Conservation (phyloP, 2,113 vertebrate species). For the Osmerus eperlanus region DNA sequence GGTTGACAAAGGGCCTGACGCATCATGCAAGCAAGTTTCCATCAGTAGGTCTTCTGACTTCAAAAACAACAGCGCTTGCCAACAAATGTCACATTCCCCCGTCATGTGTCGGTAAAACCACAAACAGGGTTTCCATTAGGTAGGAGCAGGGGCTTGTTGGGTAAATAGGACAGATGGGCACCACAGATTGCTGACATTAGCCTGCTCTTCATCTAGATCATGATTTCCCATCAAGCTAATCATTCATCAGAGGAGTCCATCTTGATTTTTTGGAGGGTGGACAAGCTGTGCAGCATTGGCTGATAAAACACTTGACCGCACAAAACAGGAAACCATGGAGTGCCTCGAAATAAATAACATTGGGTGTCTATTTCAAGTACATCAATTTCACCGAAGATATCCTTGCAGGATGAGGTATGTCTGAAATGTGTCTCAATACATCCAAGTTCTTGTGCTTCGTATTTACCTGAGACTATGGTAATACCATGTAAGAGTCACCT, state of each 20-base stretch:
- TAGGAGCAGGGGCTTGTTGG: slow-evolving; percentile 39
- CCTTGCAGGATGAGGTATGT: background rate
- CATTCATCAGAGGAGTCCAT: slow-evolving; percentile 63
- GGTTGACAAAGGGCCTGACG: slow-evolving; percentile 24
- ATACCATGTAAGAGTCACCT: no score
- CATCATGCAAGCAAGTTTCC: slow-evolving; percentile 33
- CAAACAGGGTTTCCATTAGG: slow-evolving; percentile 21
- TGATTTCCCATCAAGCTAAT: slow-evolving; percentile 74
- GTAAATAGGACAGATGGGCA: slow-evolving; percentile 68
- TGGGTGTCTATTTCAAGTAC: slow-evolving; percentile 45
- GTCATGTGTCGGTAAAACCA: slow-evolving; percentile 26
- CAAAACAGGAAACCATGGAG: slow-evolving; percentile 45
- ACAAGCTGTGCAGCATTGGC: slow-evolving; percentile 59
- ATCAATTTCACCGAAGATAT: slow-evolving; percentile 12
- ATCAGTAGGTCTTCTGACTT: slow-evolving; percentile 1
- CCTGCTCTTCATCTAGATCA: slow-evolving; percentile 68
- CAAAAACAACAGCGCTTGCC: background rate
- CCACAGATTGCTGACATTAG: slow-evolving; percentile 76
- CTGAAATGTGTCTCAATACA: background rate
- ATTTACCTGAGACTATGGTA: no score
- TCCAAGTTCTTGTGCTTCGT: background rate
- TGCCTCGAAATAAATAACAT: slow-evolving; percentile 52
- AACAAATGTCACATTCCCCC: slow-evolving; percentile 19
- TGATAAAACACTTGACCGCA: slow-evolving; percentile 54
- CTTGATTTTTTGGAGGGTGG: slow-evolving; percentile 55